Evolutionary conservation across 1,140 invertebrate species (phyloP).

Genomic region (Lethrus apterus): DNA sequence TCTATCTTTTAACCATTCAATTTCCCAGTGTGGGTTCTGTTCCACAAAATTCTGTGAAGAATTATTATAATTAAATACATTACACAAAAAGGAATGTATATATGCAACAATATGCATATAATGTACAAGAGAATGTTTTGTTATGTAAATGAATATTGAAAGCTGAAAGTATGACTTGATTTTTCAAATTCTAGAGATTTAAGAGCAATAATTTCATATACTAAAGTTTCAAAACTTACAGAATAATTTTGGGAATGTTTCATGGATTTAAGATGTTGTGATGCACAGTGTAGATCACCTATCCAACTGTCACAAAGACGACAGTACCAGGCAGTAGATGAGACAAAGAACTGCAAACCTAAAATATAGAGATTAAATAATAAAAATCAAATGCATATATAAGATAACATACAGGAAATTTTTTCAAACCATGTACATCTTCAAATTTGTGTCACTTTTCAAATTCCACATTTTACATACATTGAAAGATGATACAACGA

Average conservation of each 20-base stretch:
- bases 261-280: conserved; percentile 71
- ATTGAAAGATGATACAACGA: too few species aligned
- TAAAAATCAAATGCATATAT: neutral
- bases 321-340: conserved; percentile 82
- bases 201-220: too few species aligned
- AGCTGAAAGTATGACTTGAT: too few species aligned
- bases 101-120: too few species aligned
- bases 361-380: conserved; percentile 27
- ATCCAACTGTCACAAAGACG: conserved; percentile 79
- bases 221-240: conserved; percentile 48
- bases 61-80: too few species aligned
- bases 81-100: too few species aligned
- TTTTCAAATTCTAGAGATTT: too few species aligned
- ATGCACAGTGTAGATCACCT: conserved; percentile 78
- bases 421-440: neutral
- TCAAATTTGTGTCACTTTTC: conserved; percentile 5
- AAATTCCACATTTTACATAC: conserved; percentile 6
- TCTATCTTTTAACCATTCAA: conserved; percentile 72
- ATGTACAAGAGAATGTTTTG: too few species aligned
- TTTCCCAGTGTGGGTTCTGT: conserved; percentile 78
- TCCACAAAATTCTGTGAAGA: conserved; percentile 61
- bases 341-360: conserved; percentile 79
- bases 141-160: too few species aligned
- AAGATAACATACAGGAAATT: neutral
- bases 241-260: conserved; percentile 70